Percentiles rank a stretch among this genome's conserved stretches.
These are phyloP conservation scores for Peromyscus eremicus DNA, from an alignment of 2,797 vertebrate species.

Conservation along the genomic window DNA sequence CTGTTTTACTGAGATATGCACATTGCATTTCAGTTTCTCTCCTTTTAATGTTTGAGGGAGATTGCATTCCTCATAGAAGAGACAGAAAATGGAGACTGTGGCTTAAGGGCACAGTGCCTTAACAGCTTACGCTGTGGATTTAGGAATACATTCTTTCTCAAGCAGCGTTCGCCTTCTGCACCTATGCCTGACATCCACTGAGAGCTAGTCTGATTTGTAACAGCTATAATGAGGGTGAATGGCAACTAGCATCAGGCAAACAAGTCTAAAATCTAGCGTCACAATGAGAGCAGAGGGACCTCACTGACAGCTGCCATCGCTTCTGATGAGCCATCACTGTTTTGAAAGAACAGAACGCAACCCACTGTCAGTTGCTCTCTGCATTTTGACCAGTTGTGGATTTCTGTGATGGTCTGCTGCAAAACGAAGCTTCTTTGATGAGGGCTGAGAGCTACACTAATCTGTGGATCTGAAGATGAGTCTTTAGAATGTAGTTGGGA, in stretches of 20 bases:
- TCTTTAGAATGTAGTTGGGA: not conserved
- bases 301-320: not conserved
- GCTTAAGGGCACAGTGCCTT: not conserved
- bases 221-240: conserved; percentile 14
- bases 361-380: not conserved
- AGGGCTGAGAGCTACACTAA: not conserved
- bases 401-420: not conserved
- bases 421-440: not conserved
- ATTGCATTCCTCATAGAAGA: not conserved
- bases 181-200: not conserved
- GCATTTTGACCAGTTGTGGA: not conserved
- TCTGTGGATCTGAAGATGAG: not conserved
- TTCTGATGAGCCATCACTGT: not conserved
- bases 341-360: not conserved
- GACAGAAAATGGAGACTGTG: not conserved
- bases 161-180: not conserved
- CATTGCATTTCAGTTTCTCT: conserved; percentile 31
- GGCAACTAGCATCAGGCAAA: conserved; percentile 39
- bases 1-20: conserved; percentile 36
- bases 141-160: conserved; percentile 13
- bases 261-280: not conserved
- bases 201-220: conserved; percentile 8
- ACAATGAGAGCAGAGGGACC: conserved; percentile 1
- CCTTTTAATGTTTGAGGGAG: conserved; percentile 2
- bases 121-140: not conserved